Evolutionary conservation across 2,888 invertebrate genomes (phyloP), one percentile per base, ranked within the genome.

Genomic region (Zootermopsis nevadensis): DNA sequence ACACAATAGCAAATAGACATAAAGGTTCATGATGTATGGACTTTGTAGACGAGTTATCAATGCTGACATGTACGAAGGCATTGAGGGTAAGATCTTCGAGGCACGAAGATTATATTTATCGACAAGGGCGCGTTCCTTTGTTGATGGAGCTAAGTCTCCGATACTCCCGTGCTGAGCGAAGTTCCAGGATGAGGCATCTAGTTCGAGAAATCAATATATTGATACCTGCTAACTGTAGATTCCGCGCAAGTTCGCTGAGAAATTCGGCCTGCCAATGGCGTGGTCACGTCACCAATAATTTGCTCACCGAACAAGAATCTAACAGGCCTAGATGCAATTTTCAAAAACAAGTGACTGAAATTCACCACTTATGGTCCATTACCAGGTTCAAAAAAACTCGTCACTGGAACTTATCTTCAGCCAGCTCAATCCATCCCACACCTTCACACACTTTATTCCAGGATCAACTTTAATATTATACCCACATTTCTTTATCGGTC

Each of bases 181-280:
- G 27, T 66, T 27, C 66, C 66, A 48, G 48, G 60, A 60, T 60
- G 60, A 60, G 7, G 60, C 27, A 60, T 27, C 2, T 60, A n/a
- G n/a, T 60, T 60, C 27, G 33, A 33, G 33, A 69, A 69, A 69
- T 69, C 69, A 24, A 69, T 69, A 69, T 69, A 69, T 69, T 33
- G 69, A 33, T 69, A 31, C 12, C 30, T 69, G 33, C 19, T 31
- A 69, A 69, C 69, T 30, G 31, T 19, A 19, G 69, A 7, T 69
- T 31, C 69, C 69, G 24, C 69, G 19, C 69, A 31, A 69, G 0
- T 69, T 33, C 69, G 33, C 10, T 0, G 24, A 69, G 69, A 30
- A 33, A 69, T 69, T 33, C 33, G 0, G 69, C 69, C 1, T 8
- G 69, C 33, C 69, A 1, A 33, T 24, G 33, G 31, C 15, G 22